Conservation (phyloP, 2,888 invertebrate species). For the Dicranocentrus wangi region DNA sequence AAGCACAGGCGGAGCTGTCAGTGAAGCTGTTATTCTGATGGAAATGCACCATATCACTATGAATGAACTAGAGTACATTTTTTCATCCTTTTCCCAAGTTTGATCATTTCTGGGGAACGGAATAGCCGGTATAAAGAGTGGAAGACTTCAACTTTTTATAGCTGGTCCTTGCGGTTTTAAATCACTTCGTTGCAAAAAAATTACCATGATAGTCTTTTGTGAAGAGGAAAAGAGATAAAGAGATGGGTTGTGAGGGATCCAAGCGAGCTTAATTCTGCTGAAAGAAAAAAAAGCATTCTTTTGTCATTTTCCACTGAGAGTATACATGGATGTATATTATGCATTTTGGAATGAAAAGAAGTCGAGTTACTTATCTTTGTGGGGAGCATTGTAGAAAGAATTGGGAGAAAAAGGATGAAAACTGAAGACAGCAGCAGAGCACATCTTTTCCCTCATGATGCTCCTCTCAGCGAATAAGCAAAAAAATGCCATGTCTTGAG, state of each 20-base stretch:
- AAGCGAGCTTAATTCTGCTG: not conserved
- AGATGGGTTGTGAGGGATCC: not conserved
- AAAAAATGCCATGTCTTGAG: not conserved
- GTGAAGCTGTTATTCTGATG: slow-evolving; percentile 7
- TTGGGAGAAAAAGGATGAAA: not conserved
- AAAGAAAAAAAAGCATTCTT: not conserved
- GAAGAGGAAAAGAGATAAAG: not conserved
- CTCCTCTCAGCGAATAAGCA: slow-evolving; percentile 1
- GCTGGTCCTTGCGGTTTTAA: slow-evolving; percentile 12
- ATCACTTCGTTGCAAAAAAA: not conserved
- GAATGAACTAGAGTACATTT: too few relatives aligned
- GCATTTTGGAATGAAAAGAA: slow-evolving; percentile 3
- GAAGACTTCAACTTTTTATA: too few relatives aligned
- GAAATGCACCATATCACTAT: slow-evolving; percentile 2
- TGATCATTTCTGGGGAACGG: not conserved
- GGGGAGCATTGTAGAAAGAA: not conserved
- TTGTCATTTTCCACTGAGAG: not conserved
- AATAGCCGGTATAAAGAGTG: too few relatives aligned
- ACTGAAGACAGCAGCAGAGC: slow-evolving; percentile 1
- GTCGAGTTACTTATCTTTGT: slow-evolving; percentile 12
- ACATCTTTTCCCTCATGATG: not conserved
- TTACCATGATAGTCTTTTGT: not conserved
- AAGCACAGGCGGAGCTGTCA: not conserved
- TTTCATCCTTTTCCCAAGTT: too few relatives aligned
- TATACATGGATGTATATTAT: not conserved